These are phyloP conservation scores for Capricornis sumatraensis DNA, from an alignment of 2,113 vertebrate species.

Conservation along the genomic window DNA sequence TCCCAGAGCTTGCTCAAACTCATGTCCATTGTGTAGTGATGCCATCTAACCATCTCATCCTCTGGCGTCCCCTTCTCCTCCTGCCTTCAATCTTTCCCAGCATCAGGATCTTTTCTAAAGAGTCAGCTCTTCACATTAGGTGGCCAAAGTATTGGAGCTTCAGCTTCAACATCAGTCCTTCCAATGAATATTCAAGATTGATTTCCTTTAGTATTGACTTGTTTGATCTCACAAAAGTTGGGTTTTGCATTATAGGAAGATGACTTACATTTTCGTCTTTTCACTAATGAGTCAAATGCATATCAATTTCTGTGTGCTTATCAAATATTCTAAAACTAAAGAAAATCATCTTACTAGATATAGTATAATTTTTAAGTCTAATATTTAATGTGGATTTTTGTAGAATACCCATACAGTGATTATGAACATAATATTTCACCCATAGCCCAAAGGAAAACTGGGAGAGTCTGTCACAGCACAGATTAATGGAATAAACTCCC, in stretches of 20 bases:
- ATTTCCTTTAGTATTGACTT: neutral
- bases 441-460: neutral
- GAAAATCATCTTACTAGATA: neutral
- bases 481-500: neutral
- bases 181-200: neutral
- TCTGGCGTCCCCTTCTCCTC: rapidly evolving
- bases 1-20: neutral
- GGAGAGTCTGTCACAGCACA: neutral
- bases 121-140: neutral
- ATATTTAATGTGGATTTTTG: neutral
- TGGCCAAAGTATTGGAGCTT: neutral
- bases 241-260: neutral
- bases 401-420: neutral
- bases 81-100: neutral
- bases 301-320: neutral
- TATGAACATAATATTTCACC: neutral
- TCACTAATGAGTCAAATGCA: neutral
- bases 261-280: neutral
- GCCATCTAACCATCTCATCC: neutral
- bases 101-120: neutral
- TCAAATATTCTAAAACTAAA: neutral
- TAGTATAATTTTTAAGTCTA: neutral
- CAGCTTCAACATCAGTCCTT: neutral
- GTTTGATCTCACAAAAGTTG: neutral
- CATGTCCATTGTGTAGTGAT: neutral